Evolutionary conservation across 92 coral and sea anemone genomes (phyloP), one percentile per base, ranked within the genome.

Genomic region (Actinernus sp.): DNA sequence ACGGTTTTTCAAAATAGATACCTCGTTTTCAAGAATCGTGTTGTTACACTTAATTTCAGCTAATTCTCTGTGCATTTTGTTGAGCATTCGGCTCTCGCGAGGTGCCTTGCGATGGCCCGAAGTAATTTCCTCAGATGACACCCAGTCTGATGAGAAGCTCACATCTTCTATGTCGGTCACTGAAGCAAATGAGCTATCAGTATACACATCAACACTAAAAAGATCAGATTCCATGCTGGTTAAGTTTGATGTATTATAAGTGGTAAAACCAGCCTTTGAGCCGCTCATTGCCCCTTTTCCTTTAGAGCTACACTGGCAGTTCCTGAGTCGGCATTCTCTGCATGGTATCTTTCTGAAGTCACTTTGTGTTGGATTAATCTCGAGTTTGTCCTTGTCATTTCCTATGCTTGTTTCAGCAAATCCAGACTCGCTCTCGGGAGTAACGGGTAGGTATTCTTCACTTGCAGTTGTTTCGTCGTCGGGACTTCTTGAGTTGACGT

Each of bases 21-120:
- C 51, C 60, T 85, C 88, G 41, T 90, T 85, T 54, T 80, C 84
- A 18, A 90, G 88, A 6, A 90, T 80, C 21, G 90, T 78, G 26
- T 90, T 90, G 11, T 64, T 73, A 49, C 96, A 90, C 55, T 90
- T 90, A 7, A 86, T 82, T 50, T 90, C 89, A 20, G 96, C 92
- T 18, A 90, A 73, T 43, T 90, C 96, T 23, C 86, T 74, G 55
- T 86, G 91, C 71, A 90, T 78, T 49, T 77, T 85, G 58, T 76
- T 88, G n/a, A 78, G 58, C 43, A 62, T 71, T 46, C 79, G 55
- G 46, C 67, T 58, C 7, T 76, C 84, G 40, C 59, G 34, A 16
- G 82, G 68, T 23, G 67, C 55, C 5, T 45, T 45, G 10, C 52
- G 10, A 24, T 53, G 55, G 9, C 65, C 76, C 13, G 76, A 43